A percentile compares a stretch with the other conserved stretches of the same genome.
These are phyloP conservation scores for Dryococelus australis DNA, from an alignment of 2,888 invertebrate species.

Conservation along the genomic window DNA sequence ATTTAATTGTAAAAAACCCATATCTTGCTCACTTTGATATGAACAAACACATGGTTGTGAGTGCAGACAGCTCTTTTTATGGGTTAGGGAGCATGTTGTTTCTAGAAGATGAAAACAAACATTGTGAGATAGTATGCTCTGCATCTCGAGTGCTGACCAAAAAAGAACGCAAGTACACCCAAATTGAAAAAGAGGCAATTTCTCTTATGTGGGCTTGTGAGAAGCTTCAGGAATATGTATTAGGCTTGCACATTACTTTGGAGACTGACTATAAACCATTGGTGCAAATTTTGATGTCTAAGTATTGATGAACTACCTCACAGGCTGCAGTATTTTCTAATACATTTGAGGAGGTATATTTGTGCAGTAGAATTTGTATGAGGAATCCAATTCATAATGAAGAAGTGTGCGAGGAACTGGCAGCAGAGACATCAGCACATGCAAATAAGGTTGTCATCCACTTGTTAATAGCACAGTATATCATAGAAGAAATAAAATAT, in stretches of 20 bases:
- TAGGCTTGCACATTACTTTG: too few relatives aligned
- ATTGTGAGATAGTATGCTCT: background rate
- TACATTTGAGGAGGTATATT: background rate
- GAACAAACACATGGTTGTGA: background rate
- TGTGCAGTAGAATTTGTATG: background rate
- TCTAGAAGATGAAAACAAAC: background rate
- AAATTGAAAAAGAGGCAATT: too few relatives aligned
- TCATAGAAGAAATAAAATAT: background rate
- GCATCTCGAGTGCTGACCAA: background rate
- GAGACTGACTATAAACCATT: too few relatives aligned
- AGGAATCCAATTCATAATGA: background rate
- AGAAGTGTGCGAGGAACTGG: background rate
- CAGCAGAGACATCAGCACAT: background rate
- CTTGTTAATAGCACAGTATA: background rate
- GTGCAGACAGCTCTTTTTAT: background rate
- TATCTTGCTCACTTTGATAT: background rate
- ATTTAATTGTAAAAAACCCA: background rate
- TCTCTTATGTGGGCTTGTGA: too few relatives aligned
- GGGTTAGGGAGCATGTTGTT: background rate
- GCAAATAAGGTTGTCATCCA: background rate
- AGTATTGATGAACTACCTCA: too few relatives aligned
- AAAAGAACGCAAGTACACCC: too few relatives aligned
- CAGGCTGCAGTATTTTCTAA: background rate
- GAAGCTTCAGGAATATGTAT: too few relatives aligned
- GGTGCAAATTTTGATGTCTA: too few relatives aligned